Conservation (phyloP, 1,140 invertebrate genomes). For the Tenebrio molitor region DNA sequence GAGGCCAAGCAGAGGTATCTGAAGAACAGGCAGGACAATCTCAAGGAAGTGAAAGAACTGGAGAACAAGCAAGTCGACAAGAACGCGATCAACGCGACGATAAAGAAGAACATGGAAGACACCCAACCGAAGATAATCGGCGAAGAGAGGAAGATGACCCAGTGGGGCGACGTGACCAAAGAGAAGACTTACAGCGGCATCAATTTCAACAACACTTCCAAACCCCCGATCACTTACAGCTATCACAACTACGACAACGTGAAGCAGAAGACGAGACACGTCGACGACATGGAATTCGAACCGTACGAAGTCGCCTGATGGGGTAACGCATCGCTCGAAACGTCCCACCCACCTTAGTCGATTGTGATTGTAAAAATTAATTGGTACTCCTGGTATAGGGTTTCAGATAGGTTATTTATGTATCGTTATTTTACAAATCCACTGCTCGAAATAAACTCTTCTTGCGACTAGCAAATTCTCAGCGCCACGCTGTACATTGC, state of each 20-base stretch:
- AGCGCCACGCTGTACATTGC: too few relatives aligned
- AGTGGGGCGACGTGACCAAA: slow-evolving; percentile 57
- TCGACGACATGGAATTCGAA: slow-evolving; percentile 87
- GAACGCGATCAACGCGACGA: slow-evolving; percentile 64
- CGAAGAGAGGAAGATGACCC: slow-evolving; percentile 58
- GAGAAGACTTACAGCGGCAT: slow-evolving; percentile 55
- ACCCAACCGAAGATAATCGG: slow-evolving; percentile 60
- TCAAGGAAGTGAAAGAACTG: slow-evolving; percentile 66
- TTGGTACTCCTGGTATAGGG: slow-evolving; percentile 12
- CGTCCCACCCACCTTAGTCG: not conserved
- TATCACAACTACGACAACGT: slow-evolving; percentile 59
- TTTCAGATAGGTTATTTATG: not conserved
- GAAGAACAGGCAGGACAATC: slow-evolving; percentile 56
- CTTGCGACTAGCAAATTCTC: too few relatives aligned
- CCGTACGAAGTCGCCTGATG: slow-evolving; percentile 77
- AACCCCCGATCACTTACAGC: slow-evolving; percentile 51
- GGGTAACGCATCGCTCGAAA: slow-evolving; percentile 21
- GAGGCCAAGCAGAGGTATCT: slow-evolving; percentile 58
- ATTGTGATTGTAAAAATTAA: slow-evolving; percentile 23
- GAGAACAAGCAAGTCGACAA: slow-evolving; percentile 60
- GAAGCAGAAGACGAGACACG: slow-evolving; percentile 68
- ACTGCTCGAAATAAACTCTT: not conserved
- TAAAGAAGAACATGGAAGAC: slow-evolving; percentile 53
- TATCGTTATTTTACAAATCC: not conserved
- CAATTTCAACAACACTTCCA: slow-evolving; percentile 51